A percentile compares a stretch with the other conserved stretches of the same genome.
Conservation (phyloP, 2,888 invertebrate species). For the Drosophila limbata region DNA sequence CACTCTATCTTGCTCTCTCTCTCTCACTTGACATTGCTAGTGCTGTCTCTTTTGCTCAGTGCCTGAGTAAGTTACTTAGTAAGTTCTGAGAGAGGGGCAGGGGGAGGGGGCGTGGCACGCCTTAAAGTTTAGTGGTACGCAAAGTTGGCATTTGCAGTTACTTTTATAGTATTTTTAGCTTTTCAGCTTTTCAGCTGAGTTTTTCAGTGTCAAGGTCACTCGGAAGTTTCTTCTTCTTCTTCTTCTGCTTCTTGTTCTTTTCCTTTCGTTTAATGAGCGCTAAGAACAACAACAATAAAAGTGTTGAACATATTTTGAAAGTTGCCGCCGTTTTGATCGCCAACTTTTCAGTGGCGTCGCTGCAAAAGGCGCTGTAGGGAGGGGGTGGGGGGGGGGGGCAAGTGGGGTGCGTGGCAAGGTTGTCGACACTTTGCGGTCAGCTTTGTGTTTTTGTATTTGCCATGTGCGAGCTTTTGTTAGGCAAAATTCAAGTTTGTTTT, state of each 20-base stretch:
- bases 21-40: conserved; percentile 12
- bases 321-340: conserved; percentile 47
- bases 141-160: conserved; percentile 72
- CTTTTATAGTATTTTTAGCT: conserved; percentile 57
- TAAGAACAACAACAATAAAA: conserved; percentile 57
- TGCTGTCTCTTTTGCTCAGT: conserved; percentile 17
- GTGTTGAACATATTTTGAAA: conserved; percentile 46
- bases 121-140: conserved; percentile 77
- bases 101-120: conserved; percentile 19
- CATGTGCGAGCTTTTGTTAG: conserved; percentile 14
- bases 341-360: conserved; percentile 4
- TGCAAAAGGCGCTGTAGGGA: not conserved
- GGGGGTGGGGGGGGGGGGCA: not conserved
- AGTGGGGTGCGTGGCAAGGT: not conserved
- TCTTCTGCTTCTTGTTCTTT: conserved; percentile 14
- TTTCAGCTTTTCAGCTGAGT: conserved; percentile 60
- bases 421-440: not conserved
- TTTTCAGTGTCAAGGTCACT: conserved; percentile 76
- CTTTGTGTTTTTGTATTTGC: conserved; percentile 8
- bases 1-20: too few species aligned
- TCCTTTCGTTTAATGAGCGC: conserved; percentile 64
- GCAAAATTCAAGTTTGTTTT: not conserved
- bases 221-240: conserved; percentile 53
- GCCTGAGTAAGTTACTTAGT: conserved; percentile 43
- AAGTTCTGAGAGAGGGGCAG: conserved; percentile 27